Percentiles rank a stretch among this genome's conserved stretches.
phyloP scores from a whole-genome alignment of 2,113 vertebrate species.

The Camelus dromedarius region DNA sequence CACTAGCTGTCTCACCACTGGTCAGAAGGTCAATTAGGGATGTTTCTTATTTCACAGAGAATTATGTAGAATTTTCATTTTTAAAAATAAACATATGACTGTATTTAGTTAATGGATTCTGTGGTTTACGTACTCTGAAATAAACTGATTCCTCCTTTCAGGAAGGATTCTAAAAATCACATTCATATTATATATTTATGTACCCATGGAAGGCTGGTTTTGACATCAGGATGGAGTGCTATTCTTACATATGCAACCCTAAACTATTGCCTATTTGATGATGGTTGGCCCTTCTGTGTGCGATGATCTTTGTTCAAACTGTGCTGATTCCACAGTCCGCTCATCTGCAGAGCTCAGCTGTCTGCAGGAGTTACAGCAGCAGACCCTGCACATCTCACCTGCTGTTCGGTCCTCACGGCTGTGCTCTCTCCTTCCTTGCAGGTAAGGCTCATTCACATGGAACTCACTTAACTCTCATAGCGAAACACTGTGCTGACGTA shows the following conservation, averaged over 20 bases:
- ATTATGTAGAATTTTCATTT: background rate
- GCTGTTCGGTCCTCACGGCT: background rate
- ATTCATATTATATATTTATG: background rate
- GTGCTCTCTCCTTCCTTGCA: background rate
- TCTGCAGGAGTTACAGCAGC: background rate
- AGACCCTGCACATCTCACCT: background rate
- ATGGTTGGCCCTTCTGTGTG: background rate
- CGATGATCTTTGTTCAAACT: background rate
- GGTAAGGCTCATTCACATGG: background rate
- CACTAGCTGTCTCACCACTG: background rate
- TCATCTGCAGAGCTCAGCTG: background rate
- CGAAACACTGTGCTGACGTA: background rate
- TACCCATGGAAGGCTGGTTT: background rate
- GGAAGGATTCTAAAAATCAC: background rate
- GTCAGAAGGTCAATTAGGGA: background rate
- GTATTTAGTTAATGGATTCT: background rate
- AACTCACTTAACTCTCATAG: constrained; percentile 6
- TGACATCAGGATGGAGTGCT: background rate
- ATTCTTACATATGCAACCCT: background rate
- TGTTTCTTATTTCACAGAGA: background rate
- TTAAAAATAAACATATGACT: background rate
- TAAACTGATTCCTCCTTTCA: background rate
- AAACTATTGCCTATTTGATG: background rate
- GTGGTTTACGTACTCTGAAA: constrained; percentile 6
- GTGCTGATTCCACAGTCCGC: background rate